Evolutionary conservation across 1,140 invertebrate genomes (phyloP).

Genomic region (Leguminivora glycinivorella): DNA sequence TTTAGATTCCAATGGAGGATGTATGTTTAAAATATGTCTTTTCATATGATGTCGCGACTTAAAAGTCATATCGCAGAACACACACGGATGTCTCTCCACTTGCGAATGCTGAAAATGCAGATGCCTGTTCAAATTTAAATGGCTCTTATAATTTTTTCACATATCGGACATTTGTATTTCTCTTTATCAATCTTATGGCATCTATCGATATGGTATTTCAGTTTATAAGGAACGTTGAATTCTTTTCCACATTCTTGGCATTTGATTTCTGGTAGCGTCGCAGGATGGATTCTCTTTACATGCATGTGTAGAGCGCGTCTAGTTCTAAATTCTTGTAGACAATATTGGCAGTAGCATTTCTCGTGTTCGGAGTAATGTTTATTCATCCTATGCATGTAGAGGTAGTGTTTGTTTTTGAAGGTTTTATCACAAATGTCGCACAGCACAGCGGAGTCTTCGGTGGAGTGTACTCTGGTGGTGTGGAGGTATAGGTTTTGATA

Average conservation of each 20-base stretch:
- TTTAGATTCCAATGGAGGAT: constrained; percentile 71
- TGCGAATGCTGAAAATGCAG: constrained; percentile 64
- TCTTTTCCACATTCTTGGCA: constrained; percentile 66
- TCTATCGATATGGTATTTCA: constrained; percentile 61
- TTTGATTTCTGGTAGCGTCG: constrained; percentile 63
- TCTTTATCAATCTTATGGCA: constrained; percentile 56
- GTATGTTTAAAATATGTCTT: constrained; percentile 67
- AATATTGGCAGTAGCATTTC: constrained; percentile 70
- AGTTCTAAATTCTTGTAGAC: constrained; percentile 67
- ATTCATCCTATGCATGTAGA: constrained; percentile 74
- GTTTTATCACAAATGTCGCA: constrained; percentile 70
- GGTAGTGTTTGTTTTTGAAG: constrained; percentile 72
- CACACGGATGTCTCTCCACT: constrained; percentile 60
- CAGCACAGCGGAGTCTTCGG: constrained; percentile 62
- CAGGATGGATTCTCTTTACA: constrained; percentile 62
- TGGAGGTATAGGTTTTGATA: constrained; percentile 71
- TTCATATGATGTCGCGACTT: constrained; percentile 70
- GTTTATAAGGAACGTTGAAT: constrained; percentile 64
- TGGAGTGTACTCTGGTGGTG: constrained; percentile 66
- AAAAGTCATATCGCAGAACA: constrained; percentile 70
- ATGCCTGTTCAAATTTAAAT: constrained; percentile 64
- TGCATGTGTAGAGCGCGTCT: constrained; percentile 65
- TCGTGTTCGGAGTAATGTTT: constrained; percentile 69
- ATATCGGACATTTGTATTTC: constrained; percentile 66
- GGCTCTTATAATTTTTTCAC: constrained; percentile 67